These are phyloP conservation scores for Microtus ochrogaster DNA, from an alignment of 2,113 vertebrate genomes.

Conservation along the genomic window DNA sequence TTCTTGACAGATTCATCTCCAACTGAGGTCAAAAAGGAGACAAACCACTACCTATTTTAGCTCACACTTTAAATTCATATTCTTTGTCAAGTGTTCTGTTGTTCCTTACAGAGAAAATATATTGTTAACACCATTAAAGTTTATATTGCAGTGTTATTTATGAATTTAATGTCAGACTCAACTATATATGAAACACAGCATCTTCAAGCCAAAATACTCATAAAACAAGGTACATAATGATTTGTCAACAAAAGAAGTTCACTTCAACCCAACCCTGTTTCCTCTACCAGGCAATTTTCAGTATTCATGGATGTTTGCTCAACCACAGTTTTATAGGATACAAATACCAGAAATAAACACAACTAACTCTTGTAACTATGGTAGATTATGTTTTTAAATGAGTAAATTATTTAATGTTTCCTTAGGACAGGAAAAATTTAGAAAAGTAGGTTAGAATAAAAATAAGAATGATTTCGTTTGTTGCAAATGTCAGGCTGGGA, in stretches of 20 bases:
- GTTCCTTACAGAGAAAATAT: background rate
- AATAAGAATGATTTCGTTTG: background rate
- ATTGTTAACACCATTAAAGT: background rate
- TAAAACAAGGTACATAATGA: background rate
- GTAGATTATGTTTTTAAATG: background rate
- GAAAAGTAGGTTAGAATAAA: background rate
- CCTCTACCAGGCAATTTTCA: background rate
- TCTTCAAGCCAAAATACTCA: background rate
- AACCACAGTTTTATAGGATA: background rate
- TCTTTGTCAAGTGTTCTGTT: background rate
- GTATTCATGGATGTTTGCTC: background rate
- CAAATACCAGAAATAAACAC: background rate
- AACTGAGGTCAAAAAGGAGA: background rate
- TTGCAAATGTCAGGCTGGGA: background rate
- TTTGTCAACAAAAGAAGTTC: background rate
- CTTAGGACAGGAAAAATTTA: background rate
- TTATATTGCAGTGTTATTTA: background rate
- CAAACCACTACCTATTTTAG: background rate
- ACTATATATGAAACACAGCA: background rate
- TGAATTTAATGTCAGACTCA: background rate
- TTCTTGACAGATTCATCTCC: background rate
- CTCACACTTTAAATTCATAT: background rate
- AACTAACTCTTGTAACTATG: background rate
- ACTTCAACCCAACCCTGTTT: too few relatives aligned
- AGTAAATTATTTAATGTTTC: conserved; percentile 5